Evolutionary conservation across 2,888 invertebrate species (phyloP), one percentile per base, ranked within the genome.

Genomic region (Dioctria rufipes): DNA sequence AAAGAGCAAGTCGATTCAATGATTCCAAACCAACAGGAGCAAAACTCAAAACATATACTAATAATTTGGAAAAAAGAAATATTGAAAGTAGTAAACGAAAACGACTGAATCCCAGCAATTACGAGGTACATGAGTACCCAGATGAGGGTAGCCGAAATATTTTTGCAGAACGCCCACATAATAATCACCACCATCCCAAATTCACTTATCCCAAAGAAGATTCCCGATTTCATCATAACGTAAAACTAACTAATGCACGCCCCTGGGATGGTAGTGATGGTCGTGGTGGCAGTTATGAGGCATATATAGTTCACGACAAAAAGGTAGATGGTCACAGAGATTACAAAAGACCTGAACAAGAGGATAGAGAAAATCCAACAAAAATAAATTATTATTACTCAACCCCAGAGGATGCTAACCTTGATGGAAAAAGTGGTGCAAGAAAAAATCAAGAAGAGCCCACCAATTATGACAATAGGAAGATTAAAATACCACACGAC

Each of bases 351-450:
- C 1, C 46, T 46, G 46, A 46, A 5, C 8, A 3, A 8, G 71
- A 3, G n/a, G 46, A 71, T 11, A 46, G 43, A 42, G 43, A 5
- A 46, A 46, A 46, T 6, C 46, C 46, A 5, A 46, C 13, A 37
- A 25, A 37, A 6, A 71, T 71, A 71, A 71, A 71, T 71, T 71
- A 71, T 25, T 46, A 71, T 71, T 49, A 71, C 46, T 46, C 71
- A 4, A 71, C 71, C n/a, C 25, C 9, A 71, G 71, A 58, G 11
- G 5, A 37, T 67, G 40, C n/a, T 43, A 9, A 6, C 49, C 43
- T 11, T 43, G 43, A 71, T 3, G 71, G 43, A 46, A 49, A 71
- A 49, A 71, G n/a, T 71, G 71, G 25, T 71, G 13, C n/a, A 49
- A 46, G 25, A 49, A 71, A 46, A 46, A 43, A 71, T 13, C 8